Evolutionary conservation across 2,797 vertebrate species (phyloP).

Genomic region (Aulostomus chinensis): DNA sequence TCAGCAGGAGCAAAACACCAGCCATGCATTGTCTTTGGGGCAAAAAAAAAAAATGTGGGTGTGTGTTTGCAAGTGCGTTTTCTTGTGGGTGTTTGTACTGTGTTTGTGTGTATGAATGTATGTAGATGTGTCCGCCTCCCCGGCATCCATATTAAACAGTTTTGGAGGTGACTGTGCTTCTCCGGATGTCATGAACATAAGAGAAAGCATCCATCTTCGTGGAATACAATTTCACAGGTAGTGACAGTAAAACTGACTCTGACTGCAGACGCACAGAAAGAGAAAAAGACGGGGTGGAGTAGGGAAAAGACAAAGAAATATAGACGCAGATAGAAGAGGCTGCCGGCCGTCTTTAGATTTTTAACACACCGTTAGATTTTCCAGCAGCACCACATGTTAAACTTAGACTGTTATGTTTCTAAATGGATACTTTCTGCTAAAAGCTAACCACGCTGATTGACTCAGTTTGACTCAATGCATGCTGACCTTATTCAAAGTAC

Average conservation of each 20-base stretch:
- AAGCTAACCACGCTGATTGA: slow-evolving; percentile 77
- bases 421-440: slow-evolving; percentile 72
- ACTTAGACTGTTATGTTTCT: slow-evolving; percentile 66
- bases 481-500: slow-evolving; percentile 60
- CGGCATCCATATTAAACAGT: slow-evolving; percentile 79
- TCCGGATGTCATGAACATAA: slow-evolving; percentile 83
- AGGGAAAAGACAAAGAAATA: slow-evolving; percentile 55
- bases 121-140: slow-evolving; percentile 60
- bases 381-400: slow-evolving; percentile 69
- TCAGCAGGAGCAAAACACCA: slow-evolving; percentile 74
- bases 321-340: slow-evolving; percentile 62
- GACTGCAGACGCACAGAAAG: slow-evolving; percentile 63
- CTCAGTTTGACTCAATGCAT: slow-evolving; percentile 73
- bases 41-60: slow-evolving; percentile 45
- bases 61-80: slow-evolving; percentile 19
- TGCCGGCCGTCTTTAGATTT: slow-evolving; percentile 68
- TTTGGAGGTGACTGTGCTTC: slow-evolving; percentile 82
- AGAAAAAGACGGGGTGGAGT: slow-evolving; percentile 64
- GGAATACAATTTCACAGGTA: slow-evolving; percentile 86
- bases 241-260: slow-evolving; percentile 79
- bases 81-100: slow-evolving; percentile 10
- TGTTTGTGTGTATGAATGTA: slow-evolving; percentile 42
- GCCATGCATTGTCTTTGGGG: slow-evolving; percentile 77
- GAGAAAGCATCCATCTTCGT: slow-evolving; percentile 83
- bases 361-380: slow-evolving; percentile 61